These are phyloP conservation scores for Saguinus midas DNA, from an alignment of 2,113 vertebrate genomes.

Conservation along the genomic window DNA sequence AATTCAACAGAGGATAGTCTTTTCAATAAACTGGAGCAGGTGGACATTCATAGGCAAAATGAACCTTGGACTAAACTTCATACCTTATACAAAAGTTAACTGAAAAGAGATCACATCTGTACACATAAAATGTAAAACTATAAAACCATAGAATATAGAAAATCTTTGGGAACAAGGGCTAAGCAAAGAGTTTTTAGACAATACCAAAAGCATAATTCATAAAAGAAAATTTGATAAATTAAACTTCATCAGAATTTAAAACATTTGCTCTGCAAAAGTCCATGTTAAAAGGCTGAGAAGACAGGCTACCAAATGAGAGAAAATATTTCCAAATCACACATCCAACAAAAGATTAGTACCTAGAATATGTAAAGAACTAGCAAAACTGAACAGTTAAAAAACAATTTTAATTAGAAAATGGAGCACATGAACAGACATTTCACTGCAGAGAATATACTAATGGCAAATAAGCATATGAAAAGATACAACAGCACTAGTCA, in stretches of 20 bases:
- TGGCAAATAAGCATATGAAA: background rate
- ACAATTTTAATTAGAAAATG: background rate
- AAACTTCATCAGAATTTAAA: background rate
- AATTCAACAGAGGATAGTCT: background rate
- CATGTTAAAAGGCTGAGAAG: background rate
- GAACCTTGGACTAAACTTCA: background rate
- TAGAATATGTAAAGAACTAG: background rate
- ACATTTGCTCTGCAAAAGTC: background rate
- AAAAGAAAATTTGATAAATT: background rate
- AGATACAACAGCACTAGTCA: background rate
- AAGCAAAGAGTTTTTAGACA: background rate
- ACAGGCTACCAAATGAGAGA: background rate
- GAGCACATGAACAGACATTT: background rate
- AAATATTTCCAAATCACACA: background rate
- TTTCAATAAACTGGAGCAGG: background rate
- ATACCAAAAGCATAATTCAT: background rate
- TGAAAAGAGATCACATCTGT: background rate
- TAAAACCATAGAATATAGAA: background rate
- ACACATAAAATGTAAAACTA: background rate
- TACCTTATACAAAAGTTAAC: background rate
- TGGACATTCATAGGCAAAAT: background rate
- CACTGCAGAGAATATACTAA: background rate
- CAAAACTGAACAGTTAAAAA: background rate
- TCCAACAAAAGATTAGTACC: background rate
- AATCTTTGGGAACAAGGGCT: background rate